phyloP scores from a whole-genome alignment of 2,888 invertebrate species.

The Andricus quercusramuli region DNA sequence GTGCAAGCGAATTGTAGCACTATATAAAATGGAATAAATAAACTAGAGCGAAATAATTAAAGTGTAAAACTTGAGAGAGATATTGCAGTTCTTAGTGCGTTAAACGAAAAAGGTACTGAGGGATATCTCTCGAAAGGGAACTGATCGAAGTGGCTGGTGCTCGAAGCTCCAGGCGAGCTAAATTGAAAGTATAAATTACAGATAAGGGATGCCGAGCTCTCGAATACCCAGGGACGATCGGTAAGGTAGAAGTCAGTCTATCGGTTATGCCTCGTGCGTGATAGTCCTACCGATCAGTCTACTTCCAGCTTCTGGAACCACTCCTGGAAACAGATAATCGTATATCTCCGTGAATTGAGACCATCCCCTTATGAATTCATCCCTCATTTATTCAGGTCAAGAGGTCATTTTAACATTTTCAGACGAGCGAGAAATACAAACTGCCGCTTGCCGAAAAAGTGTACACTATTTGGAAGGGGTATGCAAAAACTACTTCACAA shows the following conservation, averaged over 20 bases:
- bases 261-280: constrained; percentile 45
- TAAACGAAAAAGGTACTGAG: not conserved
- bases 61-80: not conserved
- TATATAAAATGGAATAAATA: not conserved
- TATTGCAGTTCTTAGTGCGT: constrained; percentile 7
- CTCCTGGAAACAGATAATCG: constrained; percentile 22
- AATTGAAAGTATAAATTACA: constrained; percentile 45
- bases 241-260: constrained; percentile 38
- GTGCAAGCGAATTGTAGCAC: not conserved
- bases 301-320: constrained; percentile 2
- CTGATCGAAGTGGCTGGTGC: constrained; percentile 19
- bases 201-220: constrained; percentile 20
- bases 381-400: not conserved
- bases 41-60: not conserved
- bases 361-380: not conserved
- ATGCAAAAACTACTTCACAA: too few relatives aligned
- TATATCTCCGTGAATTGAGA: constrained; percentile 36
- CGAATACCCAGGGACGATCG: constrained; percentile 23
- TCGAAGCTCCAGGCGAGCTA: constrained; percentile 26
- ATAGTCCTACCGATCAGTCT: constrained; percentile 40
- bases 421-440: not conserved
- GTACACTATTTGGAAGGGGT: not conserved
- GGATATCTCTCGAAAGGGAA: not conserved
- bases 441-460: not conserved
- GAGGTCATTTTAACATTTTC: not conserved